phyloP scores from a whole-genome alignment of 2,888 invertebrate genomes.

The Selenia dentaria region DNA sequence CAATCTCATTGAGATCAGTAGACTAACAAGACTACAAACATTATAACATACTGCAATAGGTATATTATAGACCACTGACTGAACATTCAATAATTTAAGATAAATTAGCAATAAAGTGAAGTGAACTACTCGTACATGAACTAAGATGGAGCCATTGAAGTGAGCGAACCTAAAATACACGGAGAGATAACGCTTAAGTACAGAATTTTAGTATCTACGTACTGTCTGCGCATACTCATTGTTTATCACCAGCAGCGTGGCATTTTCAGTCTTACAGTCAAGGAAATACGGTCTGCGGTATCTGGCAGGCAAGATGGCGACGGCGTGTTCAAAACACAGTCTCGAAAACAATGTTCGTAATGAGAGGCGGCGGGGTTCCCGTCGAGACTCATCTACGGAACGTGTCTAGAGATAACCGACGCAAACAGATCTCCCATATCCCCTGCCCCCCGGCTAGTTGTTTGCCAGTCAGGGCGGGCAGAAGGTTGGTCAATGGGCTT shows the following conservation, averaged over 20 bases:
- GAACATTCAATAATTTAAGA: no score
- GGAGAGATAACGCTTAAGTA: constrained; percentile 27
- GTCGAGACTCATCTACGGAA: constrained; percentile 58
- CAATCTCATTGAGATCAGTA: no score
- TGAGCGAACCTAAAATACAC: constrained; percentile 19
- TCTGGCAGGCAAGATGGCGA: constrained; percentile 31
- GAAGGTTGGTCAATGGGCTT: constrained; percentile 61
- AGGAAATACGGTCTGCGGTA: constrained; percentile 37
- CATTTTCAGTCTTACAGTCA: constrained; percentile 34
- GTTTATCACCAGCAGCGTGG: constrained; percentile 24
- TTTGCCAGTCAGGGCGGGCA: constrained; percentile 39
- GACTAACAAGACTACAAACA: no score
- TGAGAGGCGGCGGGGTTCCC: constrained; percentile 61
- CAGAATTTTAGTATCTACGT: constrained; percentile 39
- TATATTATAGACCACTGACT: no score
- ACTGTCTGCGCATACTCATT: constrained; percentile 40
- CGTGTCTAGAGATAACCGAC: constrained; percentile 49
- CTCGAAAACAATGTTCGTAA: constrained; percentile 59
- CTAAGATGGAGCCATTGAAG: constrained; percentile 20
- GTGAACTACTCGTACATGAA: constrained; percentile 1
- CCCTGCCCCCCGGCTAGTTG: constrained; percentile 30
- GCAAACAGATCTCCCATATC: constrained; percentile 39
- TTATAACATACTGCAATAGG: no score
- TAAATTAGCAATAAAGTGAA: background rate
- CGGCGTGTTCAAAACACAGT: constrained; percentile 55